Percentiles rank a stretch among this genome's conserved stretches.
Evolutionary conservation across 2,888 invertebrate genomes (phyloP).

Genomic region (Prenolepis imparis): DNA sequence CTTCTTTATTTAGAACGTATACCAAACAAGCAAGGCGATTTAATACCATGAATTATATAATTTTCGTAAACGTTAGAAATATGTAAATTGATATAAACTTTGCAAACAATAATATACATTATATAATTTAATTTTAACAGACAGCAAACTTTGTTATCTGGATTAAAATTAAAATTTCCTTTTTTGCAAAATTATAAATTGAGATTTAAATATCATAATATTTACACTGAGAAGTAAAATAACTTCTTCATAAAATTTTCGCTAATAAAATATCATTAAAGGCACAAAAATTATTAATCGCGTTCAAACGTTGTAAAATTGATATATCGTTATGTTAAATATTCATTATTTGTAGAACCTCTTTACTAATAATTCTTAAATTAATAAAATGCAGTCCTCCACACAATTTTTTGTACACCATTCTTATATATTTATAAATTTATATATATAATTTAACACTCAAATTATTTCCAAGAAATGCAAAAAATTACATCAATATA

Average conservation of each 20-base stretch:
- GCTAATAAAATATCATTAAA: neutral
- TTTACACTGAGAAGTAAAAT: neutral
- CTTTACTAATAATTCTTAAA: neutral
- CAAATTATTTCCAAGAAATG: neutral
- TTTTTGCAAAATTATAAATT: neutral
- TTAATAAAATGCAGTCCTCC: neutral
- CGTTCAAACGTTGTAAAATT: neutral
- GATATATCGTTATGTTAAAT: neutral
- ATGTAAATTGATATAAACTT: slow-evolving; percentile 6
- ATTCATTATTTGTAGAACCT: slow-evolving; percentile 3
- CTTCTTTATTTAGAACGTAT: slow-evolving; percentile 5
- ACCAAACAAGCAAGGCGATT: neutral
- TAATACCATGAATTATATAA: slow-evolving; percentile 2
- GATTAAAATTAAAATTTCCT: neutral
- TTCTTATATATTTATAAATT: slow-evolving; percentile 2
- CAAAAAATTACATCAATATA: neutral
- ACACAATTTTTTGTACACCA: neutral
- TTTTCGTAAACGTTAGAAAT: neutral
- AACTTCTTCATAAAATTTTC: neutral
- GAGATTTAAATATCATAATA: neutral
- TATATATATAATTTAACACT: neutral
- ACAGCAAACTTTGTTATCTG: neutral
- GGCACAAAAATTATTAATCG: neutral
- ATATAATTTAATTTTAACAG: neutral
- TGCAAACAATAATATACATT: neutral